Conservation (phyloP, 1,140 invertebrate species). For the Telenomus remus region DNA sequence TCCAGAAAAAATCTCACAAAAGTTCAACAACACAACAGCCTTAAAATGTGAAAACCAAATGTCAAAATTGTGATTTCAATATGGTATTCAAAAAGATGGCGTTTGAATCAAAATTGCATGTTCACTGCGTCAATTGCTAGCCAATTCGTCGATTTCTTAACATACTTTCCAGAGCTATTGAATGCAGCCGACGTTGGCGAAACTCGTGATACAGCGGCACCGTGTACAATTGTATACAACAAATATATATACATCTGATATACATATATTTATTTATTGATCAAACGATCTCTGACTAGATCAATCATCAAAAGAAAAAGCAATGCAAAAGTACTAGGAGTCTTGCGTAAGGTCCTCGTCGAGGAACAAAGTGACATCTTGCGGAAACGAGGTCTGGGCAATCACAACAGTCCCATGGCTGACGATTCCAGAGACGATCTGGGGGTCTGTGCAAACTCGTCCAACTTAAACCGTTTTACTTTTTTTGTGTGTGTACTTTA, state of each 20-base stretch:
- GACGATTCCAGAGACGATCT: slow-evolving; percentile 47
- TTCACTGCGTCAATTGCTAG: slow-evolving; percentile 67
- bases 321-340: slow-evolving; percentile 68
- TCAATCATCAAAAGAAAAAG: slow-evolving; percentile 57
- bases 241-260: slow-evolving; percentile 18
- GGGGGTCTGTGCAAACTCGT: slow-evolving; percentile 48
- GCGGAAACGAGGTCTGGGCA: slow-evolving; percentile 61
- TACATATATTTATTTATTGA: slow-evolving; percentile 6
- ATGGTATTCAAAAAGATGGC: no score
- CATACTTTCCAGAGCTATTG: slow-evolving; percentile 73
- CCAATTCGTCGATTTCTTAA: slow-evolving; percentile 72
- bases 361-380: slow-evolving; percentile 64
- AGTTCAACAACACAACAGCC: no score
- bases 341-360: slow-evolving; percentile 67
- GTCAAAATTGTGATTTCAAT: no score
- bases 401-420: slow-evolving; percentile 47
- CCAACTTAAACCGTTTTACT: slow-evolving; percentile 54
- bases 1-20: no score
- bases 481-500: slow-evolving; percentile 46
- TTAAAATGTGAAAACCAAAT: no score
- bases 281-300: slow-evolving; percentile 5
- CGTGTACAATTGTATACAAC: slow-evolving; percentile 24
- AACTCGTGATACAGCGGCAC: slow-evolving; percentile 24
- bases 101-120: no score
- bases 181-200: slow-evolving; percentile 64